Evolutionary conservation across 2,888 invertebrate genomes (phyloP), one percentile per base, ranked within the genome.

Genomic region (Neria commutata): DNA sequence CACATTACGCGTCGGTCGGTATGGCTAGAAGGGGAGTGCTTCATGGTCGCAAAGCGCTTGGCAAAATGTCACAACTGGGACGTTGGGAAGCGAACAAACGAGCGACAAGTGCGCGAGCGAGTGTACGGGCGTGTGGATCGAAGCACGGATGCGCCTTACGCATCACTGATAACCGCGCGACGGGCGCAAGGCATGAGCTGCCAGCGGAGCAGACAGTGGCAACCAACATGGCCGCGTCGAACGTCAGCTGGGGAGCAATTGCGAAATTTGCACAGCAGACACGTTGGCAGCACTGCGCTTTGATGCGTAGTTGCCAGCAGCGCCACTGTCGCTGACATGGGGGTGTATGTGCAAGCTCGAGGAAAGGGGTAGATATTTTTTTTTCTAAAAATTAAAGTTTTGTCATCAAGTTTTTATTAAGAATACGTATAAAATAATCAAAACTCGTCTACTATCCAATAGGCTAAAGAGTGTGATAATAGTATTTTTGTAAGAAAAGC

Each of bases 221-320:
- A 19, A 42, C 37, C n/a, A 26, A 19, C 26, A 26, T n/a, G 19
- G 42, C 33, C 33, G 21, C 51, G 48, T 45, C 59, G 59, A 59
- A 53, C 58, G 62, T 53, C 64, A 64, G 64, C 67, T 67, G 61
- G 62, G 61, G 68, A 66, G 62, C 63, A 65, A 65, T 66, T 66
- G 56, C 24, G 40, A 56, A 56, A 60, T 40, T 40, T 58, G 55
- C 49, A 34, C 37, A 33, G 21, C 51, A 60, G 42, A 16, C 54
- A 51, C 56, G 25, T 29, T 50, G 45, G 16, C 47, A 45, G 45
- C 47, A 23, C n/a, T 37, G 33, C n/a, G 14, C n/a, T n/a, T n/a
- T n/a, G 10, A 14, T 33, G 8, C 10, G 50, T 46, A 51, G 24
- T 40, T 21, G 54, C n/a, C 26, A 29, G 33, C 24, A 3, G 23